These are phyloP conservation scores for Salvelinus fontinalis DNA, from an alignment of 2,113 vertebrate species.

Conservation along the genomic window DNA sequence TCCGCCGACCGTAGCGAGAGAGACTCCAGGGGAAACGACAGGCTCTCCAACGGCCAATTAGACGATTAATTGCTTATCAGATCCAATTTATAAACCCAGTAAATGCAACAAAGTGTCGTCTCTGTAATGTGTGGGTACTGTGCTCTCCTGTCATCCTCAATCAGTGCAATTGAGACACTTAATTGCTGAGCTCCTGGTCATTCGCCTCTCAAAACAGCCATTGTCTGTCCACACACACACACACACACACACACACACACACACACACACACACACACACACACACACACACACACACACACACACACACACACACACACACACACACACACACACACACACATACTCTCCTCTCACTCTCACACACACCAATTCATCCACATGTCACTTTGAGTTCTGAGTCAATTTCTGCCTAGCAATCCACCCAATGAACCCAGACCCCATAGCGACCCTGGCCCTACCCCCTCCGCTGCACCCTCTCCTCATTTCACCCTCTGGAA, in stretches of 20 bases:
- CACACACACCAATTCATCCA: slow-evolving; percentile 26
- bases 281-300: slow-evolving; percentile 15
- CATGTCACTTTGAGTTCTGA: slow-evolving; percentile 7
- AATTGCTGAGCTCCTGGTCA: slow-evolving; percentile 68
- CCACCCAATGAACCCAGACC: background rate
- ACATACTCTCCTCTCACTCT: background rate
- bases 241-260: slow-evolving; percentile 15
- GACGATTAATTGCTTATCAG: slow-evolving; percentile 79
- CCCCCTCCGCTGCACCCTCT: slow-evolving; percentile 1
- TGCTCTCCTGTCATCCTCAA: slow-evolving; percentile 76
- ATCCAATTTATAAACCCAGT: slow-evolving; percentile 70
- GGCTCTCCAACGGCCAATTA: slow-evolving; percentile 76
- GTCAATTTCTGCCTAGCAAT: background rate
- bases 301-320: slow-evolving; percentile 15
- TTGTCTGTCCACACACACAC: slow-evolving; percentile 61
- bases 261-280: slow-evolving; percentile 15
- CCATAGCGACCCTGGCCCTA: background rate
- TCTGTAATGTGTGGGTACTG: slow-evolving; percentile 15
- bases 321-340: slow-evolving; percentile 39
- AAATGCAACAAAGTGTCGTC: slow-evolving; percentile 68
- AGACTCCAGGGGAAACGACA: slow-evolving; percentile 67
- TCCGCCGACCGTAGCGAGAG: slow-evolving; percentile 55
- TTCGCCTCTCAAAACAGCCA: slow-evolving; percentile 67
- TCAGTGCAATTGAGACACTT: slow-evolving; percentile 69
- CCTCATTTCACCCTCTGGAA: background rate